Base-by-base conservation (phyloP, 2,113 vertebrate genomes). In the Hepsetus odoe region DNA sequence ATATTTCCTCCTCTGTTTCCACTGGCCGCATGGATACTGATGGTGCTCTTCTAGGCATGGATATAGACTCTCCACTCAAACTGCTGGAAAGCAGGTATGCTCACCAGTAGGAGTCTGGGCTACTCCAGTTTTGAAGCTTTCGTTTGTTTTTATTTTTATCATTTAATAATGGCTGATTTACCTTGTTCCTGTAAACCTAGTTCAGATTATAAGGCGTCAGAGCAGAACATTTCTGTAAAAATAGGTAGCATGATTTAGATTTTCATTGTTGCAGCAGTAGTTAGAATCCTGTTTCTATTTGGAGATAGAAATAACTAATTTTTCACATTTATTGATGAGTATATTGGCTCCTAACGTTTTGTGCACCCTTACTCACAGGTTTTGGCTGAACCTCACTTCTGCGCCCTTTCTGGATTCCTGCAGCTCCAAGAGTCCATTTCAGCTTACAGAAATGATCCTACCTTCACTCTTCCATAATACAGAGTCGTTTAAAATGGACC, bases 1-100 rank as follows among this genome's bases (percentile, higher is more conserved):
- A 93, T 88, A 91, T 97, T 88, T 93, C 93, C 72, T 89, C 93
- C 32, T 92, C 91, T 86, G 89, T 94, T 75, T 85, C 90, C 77
- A 87, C 93, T 75, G 90, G 82, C 91, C 86, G 89, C 88, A 89
- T 94, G 88, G 94, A 95, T 85, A 87, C 91, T 46, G 91, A 93
- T 80, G 89, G 91, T 86, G 86, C 89, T 85, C 77, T 93, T 88
- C 82, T 77, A 72, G 91, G 88, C 78, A 80, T 89, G 82, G 90
- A 93, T 86, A 88, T 84, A 89, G 92, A 94, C 74, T 90, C 85
- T 86, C 91, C 86, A 90, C 87, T 93, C 88, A 92, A 90, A 85
- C 85, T 88, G 16, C 89, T 88, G 61, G 93, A 93, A 62, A 92
- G 93, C 42, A 80, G 80, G 67, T 89, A 92, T 44, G 62, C 91